A percentile compares a stretch with the other conserved stretches of the same genome.
These are phyloP conservation scores for Drosophila imparisetae DNA, from an alignment of 2,888 invertebrate genomes.

Conservation along the genomic window DNA sequence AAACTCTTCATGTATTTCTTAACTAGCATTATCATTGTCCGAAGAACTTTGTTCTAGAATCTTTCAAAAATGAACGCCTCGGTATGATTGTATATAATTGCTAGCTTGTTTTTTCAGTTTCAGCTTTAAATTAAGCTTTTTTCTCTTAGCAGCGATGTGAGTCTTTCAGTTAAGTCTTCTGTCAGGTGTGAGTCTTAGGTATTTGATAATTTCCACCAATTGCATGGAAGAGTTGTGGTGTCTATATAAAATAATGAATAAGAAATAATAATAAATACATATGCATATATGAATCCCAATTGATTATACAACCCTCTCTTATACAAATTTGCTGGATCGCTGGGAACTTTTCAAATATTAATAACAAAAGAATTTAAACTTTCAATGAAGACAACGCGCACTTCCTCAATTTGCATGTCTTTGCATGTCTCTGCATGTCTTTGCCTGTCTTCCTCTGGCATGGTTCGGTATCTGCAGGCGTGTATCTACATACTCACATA, in stretches of 20 bases:
- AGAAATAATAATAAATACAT: too few species aligned
- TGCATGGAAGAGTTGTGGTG: neutral
- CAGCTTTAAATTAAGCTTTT: neutral
- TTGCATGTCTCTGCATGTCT: slow-evolving; percentile 12
- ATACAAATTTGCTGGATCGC: slow-evolving; percentile 44
- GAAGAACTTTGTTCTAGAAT: neutral
- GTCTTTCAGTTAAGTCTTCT: too few species aligned
- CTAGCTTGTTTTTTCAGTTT: neutral
- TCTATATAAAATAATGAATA: too few species aligned
- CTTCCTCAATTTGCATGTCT: slow-evolving; percentile 48
- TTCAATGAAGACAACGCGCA: slow-evolving; percentile 61
- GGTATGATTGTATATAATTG: too few species aligned
- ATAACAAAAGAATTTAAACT: slow-evolving; percentile 76
- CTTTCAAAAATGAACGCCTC: neutral
- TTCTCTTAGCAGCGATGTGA: too few species aligned
- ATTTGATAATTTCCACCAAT: too few species aligned
- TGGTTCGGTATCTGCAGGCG: slow-evolving; percentile 13
- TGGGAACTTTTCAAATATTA: slow-evolving; percentile 72
- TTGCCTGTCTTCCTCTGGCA: neutral
- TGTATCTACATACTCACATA: slow-evolving; percentile 1
- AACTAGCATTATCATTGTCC: neutral
- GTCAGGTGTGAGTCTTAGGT: too few species aligned
- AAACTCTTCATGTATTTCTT: neutral
- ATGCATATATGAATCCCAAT: neutral
- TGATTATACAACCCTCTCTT: slow-evolving; percentile 9